These are phyloP conservation scores for Aurelia sp. DNA, from an alignment of 30 jellyfish, hydroid and myxozoan genomes.

Conservation along the genomic window DNA sequence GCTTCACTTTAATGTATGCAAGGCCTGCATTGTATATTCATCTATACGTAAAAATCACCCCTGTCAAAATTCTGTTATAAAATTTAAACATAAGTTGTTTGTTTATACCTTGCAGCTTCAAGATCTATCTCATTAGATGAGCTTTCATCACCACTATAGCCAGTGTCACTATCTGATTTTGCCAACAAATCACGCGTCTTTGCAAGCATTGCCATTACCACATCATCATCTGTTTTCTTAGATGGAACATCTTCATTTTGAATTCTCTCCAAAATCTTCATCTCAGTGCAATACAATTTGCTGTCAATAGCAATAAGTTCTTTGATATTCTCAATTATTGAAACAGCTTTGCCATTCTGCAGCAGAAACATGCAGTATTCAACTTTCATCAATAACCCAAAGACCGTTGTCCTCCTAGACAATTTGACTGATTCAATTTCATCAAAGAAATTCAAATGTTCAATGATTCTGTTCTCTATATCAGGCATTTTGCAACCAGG, in stretches of 20 bases:
- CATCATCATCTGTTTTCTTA: not conserved
- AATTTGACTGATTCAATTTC: conserved; percentile 45
- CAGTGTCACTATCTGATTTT: conserved; percentile 67
- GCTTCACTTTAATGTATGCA: too few relatives aligned
- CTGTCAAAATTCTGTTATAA: too few relatives aligned
- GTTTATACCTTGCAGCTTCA: conserved; percentile 56
- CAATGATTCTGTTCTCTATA: conserved; percentile 31
- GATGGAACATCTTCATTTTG: not conserved
- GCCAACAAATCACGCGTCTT: conserved; percentile 54
- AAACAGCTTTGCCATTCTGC: conserved; percentile 21
- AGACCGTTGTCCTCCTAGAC: conserved; percentile 47
- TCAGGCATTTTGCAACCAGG: conserved; percentile 73
- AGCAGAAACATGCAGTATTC: conserved; percentile 37
- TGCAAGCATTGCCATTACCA: conserved; percentile 39
- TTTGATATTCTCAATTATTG: conserved; percentile 31
- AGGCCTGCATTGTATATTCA: too few relatives aligned
- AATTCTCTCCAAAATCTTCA: conserved; percentile 15
- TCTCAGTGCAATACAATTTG: conserved; percentile 50
- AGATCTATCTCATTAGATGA: conserved; percentile 62
- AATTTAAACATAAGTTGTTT: conserved; percentile 72
- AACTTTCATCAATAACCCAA: conserved; percentile 48
- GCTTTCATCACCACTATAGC: conserved; percentile 67
- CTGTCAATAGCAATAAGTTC: conserved; percentile 45
- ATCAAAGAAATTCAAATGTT: conserved; percentile 45
- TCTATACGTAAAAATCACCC: too few relatives aligned